Evolutionary conservation across 2,888 invertebrate genomes (phyloP), one percentile per base, ranked within the genome.

Genomic region (Trimorus sp.): DNA sequence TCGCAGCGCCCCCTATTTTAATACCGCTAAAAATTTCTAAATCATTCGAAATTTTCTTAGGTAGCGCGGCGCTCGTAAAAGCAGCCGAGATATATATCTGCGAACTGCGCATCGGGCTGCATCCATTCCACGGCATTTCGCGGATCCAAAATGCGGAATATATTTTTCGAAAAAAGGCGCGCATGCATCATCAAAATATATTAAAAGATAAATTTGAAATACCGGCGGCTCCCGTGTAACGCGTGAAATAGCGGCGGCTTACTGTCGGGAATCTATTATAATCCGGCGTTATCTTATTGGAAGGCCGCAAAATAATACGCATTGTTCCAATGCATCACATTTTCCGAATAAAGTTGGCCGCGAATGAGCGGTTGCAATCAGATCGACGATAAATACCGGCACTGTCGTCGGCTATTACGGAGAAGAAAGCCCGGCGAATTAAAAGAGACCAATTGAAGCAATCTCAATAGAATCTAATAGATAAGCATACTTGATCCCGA

Each of bases 401-500:
- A 53, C 66, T 75, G 66, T 69, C 56, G 48, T 37, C 62, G 16
- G 48, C 53, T 70, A 75, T 54, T 75, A 54, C 26, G 42, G 5
- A 40, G 42, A 77, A 73, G 63, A 68, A 77, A 51, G 69, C 38
- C 63, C 42, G 45, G 15, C 49, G 36, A 69, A 68, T 77, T 73
- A 77, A 81, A 63, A 69, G 58, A 49, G 51, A 16, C 42, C 68
- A 77, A 77, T 77, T 81, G 73, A 69, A 77, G 54, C 69, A 69
- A 81, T 63, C 73, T 77, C 45, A 73, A 74, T 77, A 65, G 69
- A 77, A 77, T 81, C 63, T 69, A 65, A 69, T 65, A 63, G 73
- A 77, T 81, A 71, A 77, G 77, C 16, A 54, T 58, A 58, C 77
- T 62, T 73, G 62, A 68, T 76, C 48, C 53, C 49, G 45, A 56